These are phyloP conservation scores for Grus americana DNA, from an alignment of 2,113 vertebrate genomes.

Conservation along the genomic window DNA sequence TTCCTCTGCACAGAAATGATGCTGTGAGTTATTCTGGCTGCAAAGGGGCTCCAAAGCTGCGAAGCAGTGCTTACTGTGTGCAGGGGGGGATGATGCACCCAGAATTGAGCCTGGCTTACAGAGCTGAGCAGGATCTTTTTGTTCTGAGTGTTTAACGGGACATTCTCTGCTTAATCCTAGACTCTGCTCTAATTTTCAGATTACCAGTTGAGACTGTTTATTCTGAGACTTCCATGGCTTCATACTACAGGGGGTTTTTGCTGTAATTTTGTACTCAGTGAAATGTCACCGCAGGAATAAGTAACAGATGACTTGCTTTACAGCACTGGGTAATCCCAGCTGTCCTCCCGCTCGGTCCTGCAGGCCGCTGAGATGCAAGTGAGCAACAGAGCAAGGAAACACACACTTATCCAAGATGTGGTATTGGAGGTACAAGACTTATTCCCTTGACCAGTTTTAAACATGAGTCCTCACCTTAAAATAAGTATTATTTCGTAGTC, in stretches of 20 bases:
- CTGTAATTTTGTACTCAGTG: background rate
- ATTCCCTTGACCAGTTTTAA: background rate
- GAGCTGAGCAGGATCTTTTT: background rate
- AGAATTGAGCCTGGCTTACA: background rate
- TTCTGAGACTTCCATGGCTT: background rate
- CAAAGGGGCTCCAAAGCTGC: background rate
- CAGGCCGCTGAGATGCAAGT: fast-evolving
- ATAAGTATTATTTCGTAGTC: background rate
- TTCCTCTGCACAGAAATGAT: background rate
- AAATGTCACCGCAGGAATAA: background rate
- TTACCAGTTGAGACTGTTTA: background rate
- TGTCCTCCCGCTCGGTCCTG: background rate
- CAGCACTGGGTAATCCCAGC: background rate
- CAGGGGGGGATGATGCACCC: background rate
- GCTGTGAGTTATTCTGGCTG: background rate
- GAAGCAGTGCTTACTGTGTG: background rate
- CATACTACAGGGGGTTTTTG: fast-evolving
- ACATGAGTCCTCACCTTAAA: background rate
- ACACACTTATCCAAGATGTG: background rate
- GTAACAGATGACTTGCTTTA: background rate
- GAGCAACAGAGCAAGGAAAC: background rate
- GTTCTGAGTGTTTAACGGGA: background rate
- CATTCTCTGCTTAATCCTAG: background rate
- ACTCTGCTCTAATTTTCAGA: background rate
- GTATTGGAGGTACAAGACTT: background rate